Base-by-base conservation (phyloP, 1,140 invertebrate species). In the Spodoptera frugiperda region DNA sequence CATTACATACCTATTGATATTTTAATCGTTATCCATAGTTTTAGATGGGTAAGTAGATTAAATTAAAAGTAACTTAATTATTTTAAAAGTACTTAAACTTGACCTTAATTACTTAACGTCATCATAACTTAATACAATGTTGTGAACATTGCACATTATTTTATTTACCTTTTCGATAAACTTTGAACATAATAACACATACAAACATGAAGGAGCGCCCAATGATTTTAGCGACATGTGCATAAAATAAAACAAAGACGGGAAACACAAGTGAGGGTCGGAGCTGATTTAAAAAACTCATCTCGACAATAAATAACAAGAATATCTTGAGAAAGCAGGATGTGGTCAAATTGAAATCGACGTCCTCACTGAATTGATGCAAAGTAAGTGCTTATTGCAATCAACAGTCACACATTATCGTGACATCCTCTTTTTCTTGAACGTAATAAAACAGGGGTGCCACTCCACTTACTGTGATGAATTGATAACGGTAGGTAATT, bases 291-390 rank as follows among this genome's bases (percentile, higher is more conserved):
- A 87, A 84, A 90, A 86, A 73, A 61, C 86, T 87, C 84, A 39
- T 84, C 82, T 79, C 80, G 65, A 84, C 81, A 87, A 89, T 88
- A 88, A 75, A 88, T 84, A 87, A 83, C 70, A 85, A 73, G 55
- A 73, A 87, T 87, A 88, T 89, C 86, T 89, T 87, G 86, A 87
- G 90, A 93, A 92, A 92, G 86, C 88, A 92, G 90, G 92, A 93
- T 92, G 91, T 85, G 78, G 84, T 88, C 87, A 89, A 92, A 92
- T 92, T 93, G 91, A 92, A 89, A 91, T 90, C 88, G 91, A 91
- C 91, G 85, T 91, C 82, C 84, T 87, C 77, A 87, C 81, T 92
- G 86, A 89, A 91, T 91, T 92, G 88, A 90, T 90, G 84, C 84
- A 84, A 86, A 84, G 84, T 90, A 90, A 89, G 84, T 92, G 89